These are phyloP conservation scores for Bombyx mori DNA, from an alignment of 1,140 invertebrate species.

Conservation along the genomic window DNA sequence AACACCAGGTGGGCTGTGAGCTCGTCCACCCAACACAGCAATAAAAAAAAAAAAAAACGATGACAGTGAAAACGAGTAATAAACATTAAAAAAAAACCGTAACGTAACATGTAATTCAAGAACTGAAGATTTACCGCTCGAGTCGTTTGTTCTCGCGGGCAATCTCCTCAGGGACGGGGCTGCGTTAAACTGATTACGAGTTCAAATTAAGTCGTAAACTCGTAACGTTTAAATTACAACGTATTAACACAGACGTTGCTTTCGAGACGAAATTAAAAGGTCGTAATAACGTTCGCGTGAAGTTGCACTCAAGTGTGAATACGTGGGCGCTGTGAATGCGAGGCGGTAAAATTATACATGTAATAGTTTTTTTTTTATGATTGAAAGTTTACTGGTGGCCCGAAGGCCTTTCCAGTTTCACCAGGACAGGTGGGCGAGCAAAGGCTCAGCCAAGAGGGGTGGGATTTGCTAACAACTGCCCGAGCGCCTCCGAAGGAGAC, in stretches of 20 bases:
- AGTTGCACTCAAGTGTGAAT: no score
- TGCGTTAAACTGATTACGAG: constrained; percentile 60
- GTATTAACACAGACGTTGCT: constrained; percentile 38
- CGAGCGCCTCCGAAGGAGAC: no score
- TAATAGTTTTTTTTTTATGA: no score
- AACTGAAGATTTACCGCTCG: constrained; percentile 28
- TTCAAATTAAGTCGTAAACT: constrained; percentile 65
- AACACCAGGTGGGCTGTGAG: no score
- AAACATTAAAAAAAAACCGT: constrained; percentile 18
- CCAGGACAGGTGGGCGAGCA: no score
- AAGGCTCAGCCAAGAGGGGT: no score
- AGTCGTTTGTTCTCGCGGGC: constrained; percentile 49
- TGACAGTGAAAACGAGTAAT: constrained; percentile 9
- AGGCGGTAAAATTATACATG: no score
- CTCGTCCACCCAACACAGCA: no score
- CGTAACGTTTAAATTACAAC: constrained; percentile 45
- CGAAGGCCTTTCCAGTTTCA: no score
- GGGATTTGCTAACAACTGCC: no score
- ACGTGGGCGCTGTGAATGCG: no score
- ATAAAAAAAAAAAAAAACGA: not conserved
- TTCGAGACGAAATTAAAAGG: constrained; percentile 18
- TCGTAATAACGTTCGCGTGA: constrained; percentile 1
- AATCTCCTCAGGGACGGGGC: constrained; percentile 45
- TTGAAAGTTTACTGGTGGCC: no score
- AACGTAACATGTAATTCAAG: constrained; percentile 33